Evolutionary conservation across 2,797 vertebrate genomes (phyloP).

Genomic region (Tragopan temminckii): DNA sequence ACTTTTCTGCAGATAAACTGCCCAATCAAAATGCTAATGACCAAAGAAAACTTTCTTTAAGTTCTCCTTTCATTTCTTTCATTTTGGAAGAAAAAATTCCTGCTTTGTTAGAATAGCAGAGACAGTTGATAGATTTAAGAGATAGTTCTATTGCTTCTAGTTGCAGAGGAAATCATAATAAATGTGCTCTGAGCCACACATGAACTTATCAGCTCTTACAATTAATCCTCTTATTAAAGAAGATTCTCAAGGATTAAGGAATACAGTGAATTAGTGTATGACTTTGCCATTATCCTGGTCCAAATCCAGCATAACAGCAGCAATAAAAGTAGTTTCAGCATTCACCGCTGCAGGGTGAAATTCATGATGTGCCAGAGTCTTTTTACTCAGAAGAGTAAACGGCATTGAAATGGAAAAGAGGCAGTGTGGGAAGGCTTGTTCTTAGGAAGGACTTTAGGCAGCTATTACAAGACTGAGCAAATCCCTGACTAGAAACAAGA

Average conservation of each 20-base stretch:
- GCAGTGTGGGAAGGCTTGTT: not conserved
- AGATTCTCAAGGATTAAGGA: conserved; percentile 28
- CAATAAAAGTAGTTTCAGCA: not conserved
- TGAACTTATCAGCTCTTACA: conserved; percentile 5
- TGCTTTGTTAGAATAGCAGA: not conserved
- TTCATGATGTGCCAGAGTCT: not conserved
- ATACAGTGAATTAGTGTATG: not conserved
- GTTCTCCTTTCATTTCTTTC: not conserved
- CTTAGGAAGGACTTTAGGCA: not conserved
- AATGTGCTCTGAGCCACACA: not conserved
- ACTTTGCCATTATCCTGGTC: conserved; percentile 2
- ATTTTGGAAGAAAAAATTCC: not conserved
- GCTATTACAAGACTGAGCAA: not conserved
- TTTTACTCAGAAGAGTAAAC: not conserved
- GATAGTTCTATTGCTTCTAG: not conserved
- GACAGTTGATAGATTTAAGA: not conserved
- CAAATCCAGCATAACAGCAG: conserved; percentile 5
- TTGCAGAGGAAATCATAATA: not conserved
- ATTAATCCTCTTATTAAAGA: conserved; percentile 58
- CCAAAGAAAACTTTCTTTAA: not conserved
- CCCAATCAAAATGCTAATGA: not conserved
- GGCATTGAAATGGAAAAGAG: not conserved
- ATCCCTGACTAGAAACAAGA: not conserved
- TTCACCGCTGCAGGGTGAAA: not conserved
- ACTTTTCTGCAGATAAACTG: not conserved